phyloP scores from a whole-genome alignment of 1,140 invertebrate species.

The Potamilus streckersoni region DNA sequence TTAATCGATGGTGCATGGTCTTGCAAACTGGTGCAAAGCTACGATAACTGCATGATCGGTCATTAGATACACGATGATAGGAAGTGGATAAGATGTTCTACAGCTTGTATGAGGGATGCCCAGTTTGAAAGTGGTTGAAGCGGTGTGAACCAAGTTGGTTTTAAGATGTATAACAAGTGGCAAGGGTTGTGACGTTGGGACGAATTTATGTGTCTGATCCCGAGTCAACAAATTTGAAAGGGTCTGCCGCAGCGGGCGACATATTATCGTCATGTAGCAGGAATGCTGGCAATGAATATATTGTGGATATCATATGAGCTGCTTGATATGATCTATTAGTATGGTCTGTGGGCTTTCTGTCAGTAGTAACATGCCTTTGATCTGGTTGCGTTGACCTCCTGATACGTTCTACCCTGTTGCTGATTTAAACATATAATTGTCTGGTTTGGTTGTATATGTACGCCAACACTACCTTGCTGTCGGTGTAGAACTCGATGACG shows the following conservation, averaged over 20 bases:
- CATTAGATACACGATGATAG: neutral
- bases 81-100: slow-evolving; percentile 10
- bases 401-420: slow-evolving; percentile 30
- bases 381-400: neutral
- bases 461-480: slow-evolving; percentile 32
- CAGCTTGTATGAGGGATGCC: slow-evolving; percentile 4
- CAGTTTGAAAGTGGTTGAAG: slow-evolving; percentile 25
- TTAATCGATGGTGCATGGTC: neutral
- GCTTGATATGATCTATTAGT: neutral
- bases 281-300: neutral
- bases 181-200: neutral
- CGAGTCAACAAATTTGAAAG: slow-evolving; percentile 13
- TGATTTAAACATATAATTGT: slow-evolving; percentile 30
- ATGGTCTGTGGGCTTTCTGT: slow-evolving; percentile 8
- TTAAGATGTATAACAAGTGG: slow-evolving; percentile 2
- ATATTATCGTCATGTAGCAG: neutral
- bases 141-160: neutral
- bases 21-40: slow-evolving; percentile 1
- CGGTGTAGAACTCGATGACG: slow-evolving; percentile 24
- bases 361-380: slow-evolving; percentile 8
- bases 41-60: neutral
- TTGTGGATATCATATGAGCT: neutral
- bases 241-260: neutral
- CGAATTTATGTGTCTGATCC: slow-evolving; percentile 24
- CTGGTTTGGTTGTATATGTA: slow-evolving; percentile 30